Base-by-base conservation (phyloP, 2,113 vertebrate genomes). In the Natator depressus region DNA sequence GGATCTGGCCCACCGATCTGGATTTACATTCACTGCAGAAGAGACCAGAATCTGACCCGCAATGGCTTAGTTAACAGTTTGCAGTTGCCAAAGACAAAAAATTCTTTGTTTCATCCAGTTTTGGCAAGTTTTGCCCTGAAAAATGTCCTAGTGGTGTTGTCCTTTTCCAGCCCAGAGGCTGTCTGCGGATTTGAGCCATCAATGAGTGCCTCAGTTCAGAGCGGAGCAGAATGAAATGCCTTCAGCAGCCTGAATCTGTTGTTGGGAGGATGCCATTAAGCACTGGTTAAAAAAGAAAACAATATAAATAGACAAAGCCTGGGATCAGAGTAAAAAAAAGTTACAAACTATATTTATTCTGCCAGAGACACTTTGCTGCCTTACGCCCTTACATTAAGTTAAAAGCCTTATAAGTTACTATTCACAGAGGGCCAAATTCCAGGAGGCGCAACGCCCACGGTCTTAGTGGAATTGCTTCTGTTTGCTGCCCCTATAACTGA, bases 311-410 rank as follows among this genome's bases (percentile, higher is more conserved):
- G 94, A 80, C 84, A 89, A 76, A 25, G 91, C 93, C 91, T 47
- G 88, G 76, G 96, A 92, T 91, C 84, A 42, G 79, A 85, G 22
- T 0, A 80, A 85, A 85, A 53, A 59, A 27, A 42, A 92, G 47
- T 93, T 84, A 94, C 88, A 94, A 90, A 85, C 93, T 94, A 42
- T 95, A 94, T 97, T 96, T 97, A 90, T 80, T 94, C 91, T 87
- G 93, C 93, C 82, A 0, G 2, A 92, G 93, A 89, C 82, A 62
- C 93, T 88, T 24, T 25, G 0, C 59, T 96, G 94, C 78, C 92
- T 80, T 91, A 27, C 0, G 0, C 91, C 92, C 35, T 89, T 84
- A 87, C 10, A 53, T 19, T 20, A 1, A 2, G 72, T n/a, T 47
- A 78, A 78, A 78, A 47, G 75, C 75, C 12, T 47, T 42, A 25